A percentile compares a stretch with the other conserved stretches of the same genome.
Conservation (phyloP, 2,797 vertebrate genomes). For the Kryptolebias ocellatus region DNA sequence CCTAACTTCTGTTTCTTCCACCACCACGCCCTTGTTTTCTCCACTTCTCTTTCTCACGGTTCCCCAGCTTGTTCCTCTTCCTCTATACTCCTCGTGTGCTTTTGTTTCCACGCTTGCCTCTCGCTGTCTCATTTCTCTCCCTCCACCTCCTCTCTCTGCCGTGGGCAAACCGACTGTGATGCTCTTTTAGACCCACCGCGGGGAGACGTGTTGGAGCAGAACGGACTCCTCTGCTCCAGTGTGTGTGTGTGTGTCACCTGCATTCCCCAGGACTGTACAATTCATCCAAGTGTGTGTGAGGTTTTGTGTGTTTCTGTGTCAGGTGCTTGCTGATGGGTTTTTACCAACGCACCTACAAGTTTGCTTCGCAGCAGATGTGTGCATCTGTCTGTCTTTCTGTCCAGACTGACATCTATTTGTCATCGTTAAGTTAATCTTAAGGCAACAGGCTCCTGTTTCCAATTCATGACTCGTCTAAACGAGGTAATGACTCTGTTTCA, state of each 20-base stretch:
- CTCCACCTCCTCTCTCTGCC: slow-evolving; percentile 31
- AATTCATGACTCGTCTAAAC: not conserved
- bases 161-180: slow-evolving; percentile 43
- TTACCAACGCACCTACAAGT: slow-evolving; percentile 19
- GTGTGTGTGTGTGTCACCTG: slow-evolving; percentile 28
- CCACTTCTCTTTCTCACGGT: slow-evolving; percentile 17
- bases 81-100: slow-evolving; percentile 24
- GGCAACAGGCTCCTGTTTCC: not conserved
- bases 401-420: not conserved
- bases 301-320: slow-evolving; percentile 36
- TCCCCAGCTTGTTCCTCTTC: slow-evolving; percentile 36
- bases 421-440: not conserved
- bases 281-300: slow-evolving; percentile 17
- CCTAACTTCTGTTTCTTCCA: slow-evolving; percentile 39
- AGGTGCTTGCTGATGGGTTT: slow-evolving; percentile 42
- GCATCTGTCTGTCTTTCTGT: not conserved
- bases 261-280: slow-evolving; percentile 39
- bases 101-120: slow-evolving; percentile 37
- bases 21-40: slow-evolving; percentile 46
- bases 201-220: slow-evolving; percentile 40
- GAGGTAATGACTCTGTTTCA: not conserved
- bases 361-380: slow-evolving; percentile 24
- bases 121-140: slow-evolving; percentile 26
- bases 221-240: slow-evolving; percentile 15
- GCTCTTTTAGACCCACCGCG: slow-evolving; percentile 41